Percentiles rank a stretch among this genome's conserved stretches.
Evolutionary conservation across 2,797 vertebrate genomes (phyloP).

Genomic region (Glyptemys insculpta): DNA sequence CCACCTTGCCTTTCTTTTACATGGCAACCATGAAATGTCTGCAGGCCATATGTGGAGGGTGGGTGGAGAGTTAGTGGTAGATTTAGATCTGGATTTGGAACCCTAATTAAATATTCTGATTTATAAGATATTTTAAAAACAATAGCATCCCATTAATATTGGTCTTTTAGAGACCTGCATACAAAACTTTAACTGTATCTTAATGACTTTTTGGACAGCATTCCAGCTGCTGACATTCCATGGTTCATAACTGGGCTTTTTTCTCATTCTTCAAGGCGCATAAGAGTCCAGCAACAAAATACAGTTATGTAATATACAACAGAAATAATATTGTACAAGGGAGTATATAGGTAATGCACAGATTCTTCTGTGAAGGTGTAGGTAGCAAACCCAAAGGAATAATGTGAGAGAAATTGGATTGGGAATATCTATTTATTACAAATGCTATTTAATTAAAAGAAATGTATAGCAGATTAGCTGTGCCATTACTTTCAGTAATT

Average conservation of each 20-base stretch:
- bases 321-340: background rate
- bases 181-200: background rate
- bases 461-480: conserved; percentile 70
- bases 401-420: conserved; percentile 42
- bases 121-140: background rate
- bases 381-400: conserved; percentile 48
- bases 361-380: conserved; percentile 22
- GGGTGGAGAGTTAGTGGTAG: background rate
- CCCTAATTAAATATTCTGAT: background rate
- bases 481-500: conserved; percentile 68
- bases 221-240: background rate
- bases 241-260: background rate
- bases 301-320: background rate
- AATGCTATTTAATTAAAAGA: conserved; percentile 71
- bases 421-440: conserved; percentile 66
- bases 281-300: conserved; percentile 6
- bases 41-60: background rate
- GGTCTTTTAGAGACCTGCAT: background rate
- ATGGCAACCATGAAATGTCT: background rate
- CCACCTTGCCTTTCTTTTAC: background rate
- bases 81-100: background rate
- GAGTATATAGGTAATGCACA: background rate
- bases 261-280: background rate
- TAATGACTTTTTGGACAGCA: background rate
- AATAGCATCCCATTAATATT: background rate